These are phyloP conservation scores for Rallus crepitans DNA, from an alignment of 2,797 vertebrate genomes.

Conservation along the genomic window DNA sequence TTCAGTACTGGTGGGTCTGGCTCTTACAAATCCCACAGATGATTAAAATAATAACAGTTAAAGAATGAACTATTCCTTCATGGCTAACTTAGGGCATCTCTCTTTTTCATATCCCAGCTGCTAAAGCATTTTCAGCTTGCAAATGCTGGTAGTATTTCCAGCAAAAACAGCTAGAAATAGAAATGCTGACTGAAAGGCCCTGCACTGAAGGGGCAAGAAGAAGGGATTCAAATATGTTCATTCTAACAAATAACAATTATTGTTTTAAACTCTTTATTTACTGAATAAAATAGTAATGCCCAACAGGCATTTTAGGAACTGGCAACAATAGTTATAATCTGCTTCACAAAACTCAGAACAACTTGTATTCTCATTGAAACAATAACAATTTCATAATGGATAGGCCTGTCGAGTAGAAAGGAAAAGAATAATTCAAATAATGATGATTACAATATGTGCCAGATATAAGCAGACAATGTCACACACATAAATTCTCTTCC, in stretches of 20 bases:
- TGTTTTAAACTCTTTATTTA: constrained; percentile 54
- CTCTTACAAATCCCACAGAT: not conserved
- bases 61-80: not conserved
- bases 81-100: not conserved
- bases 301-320: constrained; percentile 45
- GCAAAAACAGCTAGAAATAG: not conserved
- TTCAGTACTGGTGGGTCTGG: not conserved
- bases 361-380: constrained; percentile 69
- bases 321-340: constrained; percentile 53
- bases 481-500: constrained; percentile 25
- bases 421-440: constrained; percentile 55
- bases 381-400: constrained; percentile 68
- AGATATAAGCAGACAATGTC: constrained; percentile 34
- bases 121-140: constrained; percentile 8
- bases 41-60: not conserved
- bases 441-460: constrained; percentile 28
- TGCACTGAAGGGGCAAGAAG: not conserved
- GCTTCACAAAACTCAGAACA: constrained; percentile 49
- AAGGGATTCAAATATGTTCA: not conserved
- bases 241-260: constrained; percentile 49
- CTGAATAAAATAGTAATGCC: constrained; percentile 51
- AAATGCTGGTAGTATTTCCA: not conserved
- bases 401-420: constrained; percentile 52
- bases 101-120: not conserved
- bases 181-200: constrained; percentile 4